Conservation (phyloP, 2,888 invertebrate genomes). For the Hecatera dysodea region DNA sequence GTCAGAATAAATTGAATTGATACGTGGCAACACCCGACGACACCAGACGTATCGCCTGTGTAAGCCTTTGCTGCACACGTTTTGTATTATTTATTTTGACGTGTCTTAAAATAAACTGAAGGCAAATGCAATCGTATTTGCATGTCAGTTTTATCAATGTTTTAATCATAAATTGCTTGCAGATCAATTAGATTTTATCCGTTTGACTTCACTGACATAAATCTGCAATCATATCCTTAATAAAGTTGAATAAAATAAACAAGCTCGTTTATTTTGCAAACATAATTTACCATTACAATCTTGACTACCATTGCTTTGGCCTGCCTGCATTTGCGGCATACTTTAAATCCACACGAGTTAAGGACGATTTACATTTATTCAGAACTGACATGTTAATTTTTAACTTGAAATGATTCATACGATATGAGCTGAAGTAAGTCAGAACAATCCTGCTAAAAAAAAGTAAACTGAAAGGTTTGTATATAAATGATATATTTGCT, state of each 20-base stretch:
- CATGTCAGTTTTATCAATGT: conserved; percentile 32
- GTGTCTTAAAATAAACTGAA: conserved; percentile 42
- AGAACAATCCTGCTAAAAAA: neutral
- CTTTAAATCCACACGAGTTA: conserved; percentile 54
- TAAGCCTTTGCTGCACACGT: conserved; percentile 40
- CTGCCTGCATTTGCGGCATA: conserved; percentile 59
- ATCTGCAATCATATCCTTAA: conserved; percentile 12
- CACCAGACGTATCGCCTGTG: conserved; percentile 47
- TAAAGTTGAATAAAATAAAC: conserved; percentile 34
- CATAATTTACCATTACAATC: conserved; percentile 51
- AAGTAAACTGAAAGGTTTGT: too few relatives aligned
- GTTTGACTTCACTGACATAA: neutral
- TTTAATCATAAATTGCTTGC: conserved; percentile 29
- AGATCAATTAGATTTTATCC: conserved; percentile 1
- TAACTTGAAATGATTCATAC: neutral
- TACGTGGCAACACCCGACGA: conserved; percentile 62
- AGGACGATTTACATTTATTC: conserved; percentile 37
- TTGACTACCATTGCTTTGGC: conserved; percentile 57
- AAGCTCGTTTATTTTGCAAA: conserved; percentile 24
- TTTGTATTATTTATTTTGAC: conserved; percentile 52
- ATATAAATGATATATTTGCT: conserved; percentile 12
- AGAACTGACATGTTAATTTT: conserved; percentile 6
- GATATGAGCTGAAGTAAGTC: conserved; percentile 1
- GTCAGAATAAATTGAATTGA: conserved; percentile 68
- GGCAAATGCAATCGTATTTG: conserved; percentile 13